phyloP scores from a whole-genome alignment of 2,888 invertebrate species.

The Mythimna loreyi region DNA sequence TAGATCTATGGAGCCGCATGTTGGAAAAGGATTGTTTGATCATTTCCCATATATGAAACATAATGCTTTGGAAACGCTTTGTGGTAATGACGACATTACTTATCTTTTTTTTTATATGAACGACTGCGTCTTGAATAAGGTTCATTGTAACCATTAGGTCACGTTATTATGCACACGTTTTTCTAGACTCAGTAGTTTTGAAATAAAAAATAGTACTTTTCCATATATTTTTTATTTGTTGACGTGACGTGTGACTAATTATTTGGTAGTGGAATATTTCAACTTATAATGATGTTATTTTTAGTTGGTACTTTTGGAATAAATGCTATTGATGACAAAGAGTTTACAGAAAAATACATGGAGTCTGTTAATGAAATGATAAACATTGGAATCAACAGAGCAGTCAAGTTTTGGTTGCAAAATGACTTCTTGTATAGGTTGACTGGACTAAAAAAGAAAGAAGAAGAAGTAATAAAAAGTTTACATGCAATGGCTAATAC shows the following conservation, averaged over 20 bases:
- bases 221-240: background rate
- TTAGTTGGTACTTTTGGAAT: conserved; percentile 31
- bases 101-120: background rate
- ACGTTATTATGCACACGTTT: too few relatives aligned
- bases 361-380: conserved; percentile 5
- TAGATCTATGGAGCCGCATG: conserved; percentile 1
- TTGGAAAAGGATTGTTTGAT: conserved; percentile 25
- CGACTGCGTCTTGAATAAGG: background rate
- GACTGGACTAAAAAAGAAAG: conserved; percentile 29
- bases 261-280: background rate
- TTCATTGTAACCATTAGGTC: background rate
- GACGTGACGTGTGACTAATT: background rate
- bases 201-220: background rate
- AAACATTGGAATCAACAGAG: background rate
- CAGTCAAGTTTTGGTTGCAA: conserved; percentile 20
- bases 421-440: conserved; percentile 16
- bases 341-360: conserved; percentile 20
- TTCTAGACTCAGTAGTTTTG: background rate
- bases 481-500: conserved; percentile 14
- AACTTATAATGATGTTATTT: background rate
- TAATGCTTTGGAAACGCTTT: conserved; percentile 33
- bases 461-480: background rate
- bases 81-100: conserved; percentile 12
- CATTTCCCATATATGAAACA: background rate
- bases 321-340: conserved; percentile 7